A percentile compares a stretch with the other conserved stretches of the same genome.
Evolutionary conservation across 2,888 invertebrate genomes (phyloP).

Genomic region (Agrilus biguttatus): DNA sequence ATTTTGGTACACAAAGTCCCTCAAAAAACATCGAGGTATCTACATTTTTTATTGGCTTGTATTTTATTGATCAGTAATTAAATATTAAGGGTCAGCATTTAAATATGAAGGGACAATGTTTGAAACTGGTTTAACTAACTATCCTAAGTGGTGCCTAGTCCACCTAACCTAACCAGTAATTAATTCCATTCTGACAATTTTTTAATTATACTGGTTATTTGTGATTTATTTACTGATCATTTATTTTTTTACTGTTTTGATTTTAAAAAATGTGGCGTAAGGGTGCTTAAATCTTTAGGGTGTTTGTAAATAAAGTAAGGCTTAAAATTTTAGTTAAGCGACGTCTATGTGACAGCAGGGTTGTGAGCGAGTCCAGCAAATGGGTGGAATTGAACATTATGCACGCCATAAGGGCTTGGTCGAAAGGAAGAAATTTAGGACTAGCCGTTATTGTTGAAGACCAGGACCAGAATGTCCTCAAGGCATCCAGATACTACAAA

Average conservation of each 20-base stretch:
- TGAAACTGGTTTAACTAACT: too few relatives aligned
- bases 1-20: conserved; percentile 40
- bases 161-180: too few relatives aligned
- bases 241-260: too few relatives aligned
- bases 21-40: conserved; percentile 41
- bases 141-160: too few relatives aligned
- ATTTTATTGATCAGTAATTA: too few relatives aligned
- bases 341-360: conserved; percentile 34
- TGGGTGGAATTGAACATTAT: conserved; percentile 37
- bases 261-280: not conserved
- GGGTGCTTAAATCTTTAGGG: too few relatives aligned
- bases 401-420: conserved; percentile 31
- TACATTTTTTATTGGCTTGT: too few relatives aligned
- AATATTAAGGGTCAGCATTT: too few relatives aligned
- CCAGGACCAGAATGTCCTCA: conserved; percentile 37
- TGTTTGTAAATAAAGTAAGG: not conserved
- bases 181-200: too few relatives aligned
- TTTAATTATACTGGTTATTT: too few relatives aligned
- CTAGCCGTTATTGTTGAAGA: conserved; percentile 44
- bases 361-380: conserved; percentile 25
- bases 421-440: conserved; percentile 28
- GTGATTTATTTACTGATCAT: too few relatives aligned
- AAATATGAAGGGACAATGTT: too few relatives aligned
- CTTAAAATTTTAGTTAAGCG: conserved; percentile 26
- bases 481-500: conserved; percentile 36